Percentiles rank a stretch among this genome's conserved stretches.
Conservation (phyloP, 1,140 invertebrate genomes). For the Sitobion miscanthi region DNA sequence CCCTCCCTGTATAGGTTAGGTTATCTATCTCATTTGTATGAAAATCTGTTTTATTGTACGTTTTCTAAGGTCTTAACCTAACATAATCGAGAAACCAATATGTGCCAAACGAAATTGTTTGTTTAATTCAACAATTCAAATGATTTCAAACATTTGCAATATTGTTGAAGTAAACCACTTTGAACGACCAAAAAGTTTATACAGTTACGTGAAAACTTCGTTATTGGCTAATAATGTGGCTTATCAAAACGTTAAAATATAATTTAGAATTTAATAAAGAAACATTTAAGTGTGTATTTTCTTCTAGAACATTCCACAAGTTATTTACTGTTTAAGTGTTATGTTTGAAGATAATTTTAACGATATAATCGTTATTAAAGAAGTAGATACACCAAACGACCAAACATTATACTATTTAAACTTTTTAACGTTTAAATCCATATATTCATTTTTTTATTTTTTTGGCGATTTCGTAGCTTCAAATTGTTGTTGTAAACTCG, state of each 20-base stretch:
- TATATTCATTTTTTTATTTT: not conserved
- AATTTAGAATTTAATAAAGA: slow-evolving; percentile 5
- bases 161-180: not conserved
- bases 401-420: not conserved
- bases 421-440: not conserved
- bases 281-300: not conserved
- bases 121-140: not conserved
- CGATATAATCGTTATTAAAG: not conserved
- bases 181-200: not conserved
- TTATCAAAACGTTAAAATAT: not conserved
- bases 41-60: not conserved
- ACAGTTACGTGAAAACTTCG: not conserved
- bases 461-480: not conserved
- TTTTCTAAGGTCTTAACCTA: not conserved
- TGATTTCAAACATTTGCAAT: not conserved
- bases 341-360: not conserved
- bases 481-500: not conserved
- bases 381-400: not conserved
- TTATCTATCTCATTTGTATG: not conserved
- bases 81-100: not conserved
- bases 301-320: not conserved
- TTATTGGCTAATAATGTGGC: not conserved
- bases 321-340: not conserved
- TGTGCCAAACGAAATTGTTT: not conserved
- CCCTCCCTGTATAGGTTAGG: not conserved